Base-by-base conservation (phyloP, 2,113 vertebrate genomes). In the Catharus fuscescens region DNA sequence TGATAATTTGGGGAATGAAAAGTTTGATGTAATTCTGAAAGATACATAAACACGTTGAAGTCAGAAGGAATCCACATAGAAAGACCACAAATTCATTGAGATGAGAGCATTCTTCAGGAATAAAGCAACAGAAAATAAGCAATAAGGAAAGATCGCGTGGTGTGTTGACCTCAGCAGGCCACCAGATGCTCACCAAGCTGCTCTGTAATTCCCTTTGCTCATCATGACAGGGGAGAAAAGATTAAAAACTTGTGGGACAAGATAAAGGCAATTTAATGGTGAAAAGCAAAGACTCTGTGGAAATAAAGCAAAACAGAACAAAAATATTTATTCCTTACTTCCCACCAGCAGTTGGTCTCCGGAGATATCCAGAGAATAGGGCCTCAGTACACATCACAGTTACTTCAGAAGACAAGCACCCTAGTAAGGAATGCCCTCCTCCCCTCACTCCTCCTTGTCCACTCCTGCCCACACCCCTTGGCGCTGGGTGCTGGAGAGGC, bases 401-500 rank as follows among this genome's bases (percentile, higher is more conserved):
- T 78, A 9, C 15, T 87, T 59, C 5, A 32, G 19, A 73, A 65
- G 38, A 64, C 5, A 48, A 60, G 28, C 2, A 23, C 4, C 11
- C 29, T 29, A 66, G 26, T 25, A 60, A 45, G 10, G 4, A 50
- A 48, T 23, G 9, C 1, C 5, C 2, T 3, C 2, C 14, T 38
- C 14, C 18, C 10, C 56, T 65, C 14, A 8, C 5, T 54, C 20
- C 17, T n/a, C 20, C 19, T n/a, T 73, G n/a, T 31, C n/a, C 16
- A 8, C 14, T 62, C 11, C 18, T 16, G 29, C 12, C 14, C 45
- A 5, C 8, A 71, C n/a, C 4, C 5, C 16, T 56, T 71, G 8
- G 9, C 4, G 6, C 9, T 12, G 3, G 6, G 2, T 4, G 8
- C 10, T 0, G 0, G 47, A 50, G 20, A 40, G 5, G 4, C 32